These are phyloP conservation scores for Ibycter americanus DNA, from an alignment of 2,797 vertebrate genomes.

Conservation along the genomic window DNA sequence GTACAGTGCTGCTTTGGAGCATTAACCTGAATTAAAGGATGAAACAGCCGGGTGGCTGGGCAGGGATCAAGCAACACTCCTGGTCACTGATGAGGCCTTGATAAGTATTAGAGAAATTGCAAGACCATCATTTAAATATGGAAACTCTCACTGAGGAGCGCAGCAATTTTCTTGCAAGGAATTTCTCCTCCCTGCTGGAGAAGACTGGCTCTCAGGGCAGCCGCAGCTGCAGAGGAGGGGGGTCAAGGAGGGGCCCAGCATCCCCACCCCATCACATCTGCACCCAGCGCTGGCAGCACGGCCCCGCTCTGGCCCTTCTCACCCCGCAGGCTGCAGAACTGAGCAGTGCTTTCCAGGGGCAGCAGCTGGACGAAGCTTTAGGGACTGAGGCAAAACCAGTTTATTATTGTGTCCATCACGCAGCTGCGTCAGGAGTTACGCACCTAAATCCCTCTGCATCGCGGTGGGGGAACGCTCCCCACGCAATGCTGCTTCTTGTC, in stretches of 20 bases:
- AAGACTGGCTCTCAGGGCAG: background rate
- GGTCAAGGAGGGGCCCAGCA: background rate
- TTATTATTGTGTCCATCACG: background rate
- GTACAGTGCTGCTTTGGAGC: slow-evolving; percentile 1
- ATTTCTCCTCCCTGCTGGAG: background rate
- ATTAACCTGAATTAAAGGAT: slow-evolving; percentile 63
- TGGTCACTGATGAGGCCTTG: background rate
- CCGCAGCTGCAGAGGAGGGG: fast-evolving
- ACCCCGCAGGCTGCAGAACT: background rate
- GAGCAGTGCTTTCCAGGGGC: background rate
- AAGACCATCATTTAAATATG: background rate
- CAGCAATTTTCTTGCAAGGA: background rate
- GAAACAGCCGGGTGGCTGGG: background rate
- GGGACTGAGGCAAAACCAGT: background rate
- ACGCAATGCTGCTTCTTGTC: background rate
- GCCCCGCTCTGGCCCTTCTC: background rate
- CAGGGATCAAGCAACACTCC: background rate
- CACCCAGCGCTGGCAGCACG: background rate
- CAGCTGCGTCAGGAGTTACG: background rate
- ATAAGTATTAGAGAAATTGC: background rate
- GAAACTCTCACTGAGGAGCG: background rate
- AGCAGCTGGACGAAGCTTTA: background rate
- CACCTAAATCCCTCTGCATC: background rate
- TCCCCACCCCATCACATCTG: background rate
- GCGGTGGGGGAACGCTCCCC: background rate